Base-by-base conservation (phyloP, 1,140 invertebrate species). In the Hylyphantes graminicola region DNA sequence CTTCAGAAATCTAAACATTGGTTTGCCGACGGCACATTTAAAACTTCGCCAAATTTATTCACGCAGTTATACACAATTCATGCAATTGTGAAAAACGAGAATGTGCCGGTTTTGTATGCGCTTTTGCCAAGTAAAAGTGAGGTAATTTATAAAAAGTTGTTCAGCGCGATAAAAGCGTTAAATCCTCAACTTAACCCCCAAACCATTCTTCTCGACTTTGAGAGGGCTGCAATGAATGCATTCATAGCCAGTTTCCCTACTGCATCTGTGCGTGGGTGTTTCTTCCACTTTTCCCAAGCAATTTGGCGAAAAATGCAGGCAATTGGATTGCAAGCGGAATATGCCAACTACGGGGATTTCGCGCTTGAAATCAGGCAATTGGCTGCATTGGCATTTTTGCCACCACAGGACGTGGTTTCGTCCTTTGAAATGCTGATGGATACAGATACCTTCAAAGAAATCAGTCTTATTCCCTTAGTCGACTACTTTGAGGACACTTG, bases 11-110 rank as follows among this genome's bases (percentile, higher is more conserved):
- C 15, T 0, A 21, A 67, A 15, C 19, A 67, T 67, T 67, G 64
- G 64, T n/a, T 67, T 67, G 19, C 19, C 13, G 64, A 67, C 21
- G 64, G 64, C 11, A 67, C 64, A 35, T 67, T 67, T 8, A 67
- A 67, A 21, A 67, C 64, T n/a, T 15, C 19, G 21, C 64, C 64
- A 17, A n/a, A 12, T 12, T 21, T 67, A 17, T 67, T 67, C 21
- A 35, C 64, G 5, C 64, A 67, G 21, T 3, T 67, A 21, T 67
- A 67, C 21, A 67, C 13, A 12, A 67, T 67, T 12, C 64, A 67
- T 35, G 64, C 15, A 12, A 15, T 21, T 67, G 64, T 17, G 11
- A 11, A 35, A 5, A 35, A 35, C 5, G 35, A 35, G 5, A 35
- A 35, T 35, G 35, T 35, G 35, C 35, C 35, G 35, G 19, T 21